These are phyloP conservation scores for Vanacampus margaritifer DNA, from an alignment of 2,113 vertebrate genomes.

Conservation along the genomic window DNA sequence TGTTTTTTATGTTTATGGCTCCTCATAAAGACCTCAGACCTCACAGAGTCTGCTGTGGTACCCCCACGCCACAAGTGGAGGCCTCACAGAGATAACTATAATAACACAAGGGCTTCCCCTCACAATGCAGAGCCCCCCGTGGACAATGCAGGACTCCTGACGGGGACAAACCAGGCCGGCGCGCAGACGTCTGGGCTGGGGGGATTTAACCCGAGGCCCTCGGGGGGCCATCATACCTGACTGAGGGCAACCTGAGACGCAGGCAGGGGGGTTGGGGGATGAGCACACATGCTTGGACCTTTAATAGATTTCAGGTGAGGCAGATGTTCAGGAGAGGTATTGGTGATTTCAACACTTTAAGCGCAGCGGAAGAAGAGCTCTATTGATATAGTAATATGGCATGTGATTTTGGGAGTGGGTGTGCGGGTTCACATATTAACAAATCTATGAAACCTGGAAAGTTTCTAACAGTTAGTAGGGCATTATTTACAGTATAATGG, in stretches of 20 bases:
- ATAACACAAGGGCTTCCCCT: not conserved
- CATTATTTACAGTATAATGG: no score
- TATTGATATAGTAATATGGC: not conserved
- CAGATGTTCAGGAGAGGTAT: not conserved
- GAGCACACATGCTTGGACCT: not conserved
- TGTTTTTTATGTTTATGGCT: not conserved
- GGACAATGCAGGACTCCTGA: slow-evolving; percentile 5
- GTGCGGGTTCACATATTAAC: no score
- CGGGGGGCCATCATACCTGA: slow-evolving; percentile 6
- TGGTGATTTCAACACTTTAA: not conserved
- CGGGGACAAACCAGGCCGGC: not conserved
- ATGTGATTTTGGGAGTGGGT: not conserved
- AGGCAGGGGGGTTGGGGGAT: not conserved
- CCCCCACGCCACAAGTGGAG: not conserved
- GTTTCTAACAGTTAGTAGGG: no score
- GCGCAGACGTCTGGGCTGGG: slow-evolving; percentile 6
- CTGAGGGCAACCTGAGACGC: slow-evolving; percentile 6
- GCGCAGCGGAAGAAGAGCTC: not conserved
- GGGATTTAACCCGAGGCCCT: slow-evolving; percentile 3
- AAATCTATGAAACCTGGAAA: no score
- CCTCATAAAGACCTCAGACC: not conserved
- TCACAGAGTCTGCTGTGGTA: not conserved
- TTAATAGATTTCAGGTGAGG: slow-evolving; percentile 1
- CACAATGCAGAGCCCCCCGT: not conserved
- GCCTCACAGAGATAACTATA: not conserved